Conservation (phyloP, 2,888 invertebrate genomes). For the Epistrophe grossulariae region DNA sequence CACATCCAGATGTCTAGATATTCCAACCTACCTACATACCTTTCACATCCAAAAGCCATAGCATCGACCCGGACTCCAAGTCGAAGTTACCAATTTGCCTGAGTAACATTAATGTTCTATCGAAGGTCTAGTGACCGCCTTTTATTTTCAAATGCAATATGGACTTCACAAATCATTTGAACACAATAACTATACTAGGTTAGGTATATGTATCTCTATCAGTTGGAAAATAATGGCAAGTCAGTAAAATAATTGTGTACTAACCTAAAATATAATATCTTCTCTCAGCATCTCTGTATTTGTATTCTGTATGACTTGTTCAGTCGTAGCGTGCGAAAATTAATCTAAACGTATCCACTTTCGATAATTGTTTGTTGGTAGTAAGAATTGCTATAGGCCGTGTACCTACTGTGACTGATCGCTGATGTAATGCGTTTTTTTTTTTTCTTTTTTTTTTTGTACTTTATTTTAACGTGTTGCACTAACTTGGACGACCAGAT, state of each 20-base stretch:
- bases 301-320: neutral
- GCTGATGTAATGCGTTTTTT: slow-evolving; percentile 48
- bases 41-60: slow-evolving; percentile 54
- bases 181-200: neutral
- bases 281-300: slow-evolving; percentile 31
- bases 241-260: slow-evolving; percentile 13
- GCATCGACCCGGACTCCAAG: slow-evolving; percentile 49
- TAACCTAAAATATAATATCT: slow-evolving; percentile 15
- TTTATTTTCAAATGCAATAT: slow-evolving; percentile 33
- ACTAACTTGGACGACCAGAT: slow-evolving; percentile 38
- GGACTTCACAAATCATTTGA: slow-evolving; percentile 21
- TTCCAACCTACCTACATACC: slow-evolving; percentile 13
- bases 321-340: slow-evolving; percentile 66
- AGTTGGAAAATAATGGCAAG: neutral
- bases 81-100: slow-evolving; percentile 38
- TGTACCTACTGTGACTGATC: slow-evolving; percentile 51
- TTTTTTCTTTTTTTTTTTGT: slow-evolving; percentile 11
- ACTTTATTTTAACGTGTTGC: slow-evolving; percentile 34
- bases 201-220: slow-evolving; percentile 5
- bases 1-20: slow-evolving; percentile 19
- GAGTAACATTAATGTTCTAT: slow-evolving; percentile 41
- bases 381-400: slow-evolving; percentile 15
- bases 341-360: slow-evolving; percentile 59
- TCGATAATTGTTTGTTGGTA: slow-evolving; percentile 41
- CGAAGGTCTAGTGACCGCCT: slow-evolving; percentile 66